Conservation (phyloP, 1,140 invertebrate genomes). For the Bradynema listronoti region DNA sequence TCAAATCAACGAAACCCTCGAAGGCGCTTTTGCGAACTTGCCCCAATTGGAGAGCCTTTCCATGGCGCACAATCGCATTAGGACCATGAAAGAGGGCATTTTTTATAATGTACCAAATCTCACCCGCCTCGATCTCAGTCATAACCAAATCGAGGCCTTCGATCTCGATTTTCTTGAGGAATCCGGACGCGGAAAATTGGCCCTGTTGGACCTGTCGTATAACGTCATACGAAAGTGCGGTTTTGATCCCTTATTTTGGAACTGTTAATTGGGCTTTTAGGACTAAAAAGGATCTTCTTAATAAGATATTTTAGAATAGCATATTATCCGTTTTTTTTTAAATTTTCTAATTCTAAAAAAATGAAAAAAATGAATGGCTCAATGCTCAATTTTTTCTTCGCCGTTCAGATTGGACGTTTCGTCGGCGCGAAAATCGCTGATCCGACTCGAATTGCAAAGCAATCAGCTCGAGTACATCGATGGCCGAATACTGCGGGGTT, state of each 20-base stretch:
- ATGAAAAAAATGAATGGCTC: background rate
- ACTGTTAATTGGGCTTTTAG: no score
- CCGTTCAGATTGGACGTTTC: conserved; percentile 25
- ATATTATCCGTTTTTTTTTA: background rate
- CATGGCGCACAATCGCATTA: conserved; percentile 21
- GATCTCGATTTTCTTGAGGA: conserved; percentile 24
- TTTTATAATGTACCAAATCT: conserved; percentile 26
- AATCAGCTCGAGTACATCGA: conserved; percentile 39
- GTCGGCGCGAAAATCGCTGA: conserved; percentile 27
- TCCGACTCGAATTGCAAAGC: conserved; percentile 16
- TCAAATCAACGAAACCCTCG: conserved; percentile 17
- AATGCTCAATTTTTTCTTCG: background rate
- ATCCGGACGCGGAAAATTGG: conserved; percentile 10
- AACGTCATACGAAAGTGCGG: conserved; percentile 26
- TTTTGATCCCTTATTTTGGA: background rate
- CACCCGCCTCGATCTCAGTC: conserved; percentile 17
- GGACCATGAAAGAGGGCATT: conserved; percentile 20
- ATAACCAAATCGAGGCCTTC: conserved; percentile 30
- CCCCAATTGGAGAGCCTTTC: conserved; percentile 23
- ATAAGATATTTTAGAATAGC: no score
- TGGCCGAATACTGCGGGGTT: conserved; percentile 20
- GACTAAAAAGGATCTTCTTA: no score
- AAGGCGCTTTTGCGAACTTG: conserved; percentile 23
- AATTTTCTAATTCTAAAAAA: background rate
- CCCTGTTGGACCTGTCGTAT: conserved; percentile 30